Base-by-base conservation (phyloP, 2,797 vertebrate genomes). In the Melanitta fusca region DNA sequence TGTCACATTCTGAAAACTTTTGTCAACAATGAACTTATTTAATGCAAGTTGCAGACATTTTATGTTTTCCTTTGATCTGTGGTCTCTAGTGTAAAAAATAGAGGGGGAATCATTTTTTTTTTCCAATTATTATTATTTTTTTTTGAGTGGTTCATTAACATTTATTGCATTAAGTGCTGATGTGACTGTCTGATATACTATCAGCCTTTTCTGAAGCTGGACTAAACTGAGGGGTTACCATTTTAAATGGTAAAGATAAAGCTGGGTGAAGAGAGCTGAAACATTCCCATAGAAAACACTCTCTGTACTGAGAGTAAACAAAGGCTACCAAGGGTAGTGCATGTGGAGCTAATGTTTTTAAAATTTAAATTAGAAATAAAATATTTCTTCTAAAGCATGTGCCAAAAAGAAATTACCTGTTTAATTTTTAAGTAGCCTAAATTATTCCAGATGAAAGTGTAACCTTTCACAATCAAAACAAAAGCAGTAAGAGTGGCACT, bases 401-500 rank as follows among this genome's bases (percentile, higher is more conserved):
- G 60, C 24, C 24, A 68, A 64, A 36, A 24, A 80, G 32, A 68
- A 77, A 94, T 65, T 12, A 16, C 21, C 51, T 71, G 51, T 62
- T 45, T 60, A 45, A 36, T 78, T 79, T 91, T 71, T 66, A 66
- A 81, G 43, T 30, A 85, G 53, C 57, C 39, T 75, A 28, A 86
- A 82, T 93, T 62, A 20, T 66, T 39, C 39, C 66, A 60, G 73
- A 72, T 49, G 39, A 57, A 68, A 90, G 71, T 28, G 56, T 89
- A 93, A 72, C 73, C 41, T 96, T 96, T 95, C 54, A 8, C 91
- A 95, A 92, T 95, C 96, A 96, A 97, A 98, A 97, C 85, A 94
- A 94, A 95, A 97, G 95, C 85, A 92, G 95, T 15, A 41, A 88
- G 90, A 96, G 96, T 97, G 94, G 85, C 95, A 96, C 97, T 97